Evolutionary conservation across 2,888 invertebrate genomes (phyloP).

Genomic region (Oligia latruncula): DNA sequence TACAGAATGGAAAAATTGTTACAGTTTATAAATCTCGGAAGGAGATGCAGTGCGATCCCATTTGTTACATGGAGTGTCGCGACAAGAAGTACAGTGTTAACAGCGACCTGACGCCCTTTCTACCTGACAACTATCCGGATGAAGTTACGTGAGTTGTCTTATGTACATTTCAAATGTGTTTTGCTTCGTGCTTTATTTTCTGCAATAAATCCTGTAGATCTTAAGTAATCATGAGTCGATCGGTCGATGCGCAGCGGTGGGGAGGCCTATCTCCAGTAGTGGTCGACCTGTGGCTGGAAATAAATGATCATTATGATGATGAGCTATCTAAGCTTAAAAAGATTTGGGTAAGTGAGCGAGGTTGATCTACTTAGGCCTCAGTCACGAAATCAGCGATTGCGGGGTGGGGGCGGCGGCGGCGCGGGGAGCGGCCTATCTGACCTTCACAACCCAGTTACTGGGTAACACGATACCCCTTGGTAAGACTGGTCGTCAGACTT

Average conservation of each 20-base stretch:
- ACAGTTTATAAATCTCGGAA: slow-evolving; percentile 70
- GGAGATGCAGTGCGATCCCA: slow-evolving; percentile 73
- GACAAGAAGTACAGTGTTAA: slow-evolving; percentile 80
- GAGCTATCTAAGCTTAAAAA: not conserved
- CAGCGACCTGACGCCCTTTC: slow-evolving; percentile 76
- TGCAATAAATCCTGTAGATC: too few species aligned
- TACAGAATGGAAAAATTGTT: not conserved
- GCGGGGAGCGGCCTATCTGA: too few species aligned
- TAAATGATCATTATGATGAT: not conserved
- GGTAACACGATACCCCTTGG: too few species aligned
- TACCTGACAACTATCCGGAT: slow-evolving; percentile 67
- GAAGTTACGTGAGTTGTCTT: slow-evolving; percentile 74
- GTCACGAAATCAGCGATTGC: too few species aligned
- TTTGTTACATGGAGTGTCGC: slow-evolving; percentile 82
- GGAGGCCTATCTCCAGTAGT: not conserved
- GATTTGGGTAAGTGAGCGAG: not conserved
- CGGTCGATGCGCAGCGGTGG: too few species aligned
- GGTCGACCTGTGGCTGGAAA: not conserved
- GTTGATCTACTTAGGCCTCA: not conserved
- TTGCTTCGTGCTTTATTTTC: not conserved
- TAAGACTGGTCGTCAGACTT: too few species aligned
- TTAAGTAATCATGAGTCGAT: not conserved
- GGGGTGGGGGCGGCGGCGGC: too few species aligned
- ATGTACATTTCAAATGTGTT: not conserved
- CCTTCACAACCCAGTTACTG: too few species aligned